phyloP scores from a whole-genome alignment of 2,888 invertebrate genomes.

The Drosophila pegasa region DNA sequence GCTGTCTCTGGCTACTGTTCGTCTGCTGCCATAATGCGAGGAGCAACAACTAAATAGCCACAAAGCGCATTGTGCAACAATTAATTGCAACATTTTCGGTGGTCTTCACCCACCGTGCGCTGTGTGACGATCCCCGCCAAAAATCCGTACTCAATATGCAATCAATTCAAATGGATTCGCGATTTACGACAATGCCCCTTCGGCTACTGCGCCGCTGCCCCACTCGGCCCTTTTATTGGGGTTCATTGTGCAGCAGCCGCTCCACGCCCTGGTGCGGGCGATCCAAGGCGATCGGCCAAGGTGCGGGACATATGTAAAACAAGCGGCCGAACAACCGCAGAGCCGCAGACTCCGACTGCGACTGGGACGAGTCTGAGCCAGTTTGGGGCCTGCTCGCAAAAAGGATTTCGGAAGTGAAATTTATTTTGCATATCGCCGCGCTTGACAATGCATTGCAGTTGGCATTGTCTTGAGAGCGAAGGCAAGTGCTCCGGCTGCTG shows the following conservation, averaged over 20 bases:
- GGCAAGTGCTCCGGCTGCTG: conserved; percentile 61
- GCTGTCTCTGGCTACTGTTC: conserved; percentile 36
- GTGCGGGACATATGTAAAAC: conserved; percentile 84
- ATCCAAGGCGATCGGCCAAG: conserved; percentile 66
- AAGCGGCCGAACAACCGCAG: conserved; percentile 78
- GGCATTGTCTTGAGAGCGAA: conserved; percentile 31
- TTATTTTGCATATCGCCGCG: conserved; percentile 79
- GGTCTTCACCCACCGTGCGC: conserved; percentile 59
- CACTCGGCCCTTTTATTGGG: conserved; percentile 71
- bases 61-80: conserved; percentile 76
- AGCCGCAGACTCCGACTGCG: conserved; percentile 7
- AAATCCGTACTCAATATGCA: conserved; percentile 46
- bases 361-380: conserved; percentile 1
- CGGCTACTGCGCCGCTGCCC: conserved; percentile 28
- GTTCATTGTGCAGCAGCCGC: conserved; percentile 70
- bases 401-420: conserved; percentile 82
- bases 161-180: conserved; percentile 76
- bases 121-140: conserved; percentile 17
- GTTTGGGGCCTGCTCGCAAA: conserved; percentile 30
- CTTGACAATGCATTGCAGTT: conserved; percentile 58
- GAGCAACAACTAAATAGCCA: conserved; percentile 66
- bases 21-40: conserved; percentile 54
- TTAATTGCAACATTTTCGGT: conserved; percentile 84
- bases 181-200: conserved; percentile 71
- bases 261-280: conserved; percentile 47